These are phyloP conservation scores for Amphilophus citrinellus DNA, from an alignment of 2,113 vertebrate species.

Conservation along the genomic window DNA sequence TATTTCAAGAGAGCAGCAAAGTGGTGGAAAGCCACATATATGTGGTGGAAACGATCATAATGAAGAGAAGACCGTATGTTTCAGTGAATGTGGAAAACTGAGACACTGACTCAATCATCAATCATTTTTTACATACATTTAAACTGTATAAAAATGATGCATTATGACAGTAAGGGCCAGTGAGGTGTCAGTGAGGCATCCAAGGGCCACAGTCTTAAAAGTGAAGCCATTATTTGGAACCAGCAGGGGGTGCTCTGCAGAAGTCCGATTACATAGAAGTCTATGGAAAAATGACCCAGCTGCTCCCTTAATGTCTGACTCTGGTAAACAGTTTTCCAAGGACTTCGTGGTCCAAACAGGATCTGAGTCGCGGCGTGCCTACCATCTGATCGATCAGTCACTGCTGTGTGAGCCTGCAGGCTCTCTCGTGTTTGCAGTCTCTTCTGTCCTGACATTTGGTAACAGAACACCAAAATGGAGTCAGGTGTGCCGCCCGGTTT, in stretches of 20 bases:
- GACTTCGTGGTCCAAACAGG: background rate
- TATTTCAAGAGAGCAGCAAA: slow-evolving; percentile 8
- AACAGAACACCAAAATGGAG: background rate
- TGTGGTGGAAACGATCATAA: slow-evolving; percentile 7
- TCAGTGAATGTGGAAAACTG: background rate
- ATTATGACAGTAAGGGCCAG: background rate
- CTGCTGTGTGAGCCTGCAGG: rapidly evolving
- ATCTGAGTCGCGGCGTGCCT: background rate
- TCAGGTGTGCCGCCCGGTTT: background rate
- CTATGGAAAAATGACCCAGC: background rate
- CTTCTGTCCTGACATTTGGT: background rate
- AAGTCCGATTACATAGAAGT: background rate
- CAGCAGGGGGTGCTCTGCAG: rapidly evolving
- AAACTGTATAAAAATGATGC: background rate
- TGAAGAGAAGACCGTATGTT: background rate
- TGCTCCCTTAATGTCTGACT: background rate
- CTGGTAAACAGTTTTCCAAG: too few species aligned
- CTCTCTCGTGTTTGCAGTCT: background rate
- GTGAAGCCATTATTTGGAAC: too few species aligned
- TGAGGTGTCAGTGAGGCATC: too few species aligned
- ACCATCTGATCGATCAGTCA: too few species aligned
- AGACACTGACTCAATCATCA: too few species aligned
- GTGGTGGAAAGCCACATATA: background rate
- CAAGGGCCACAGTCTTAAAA: too few species aligned
- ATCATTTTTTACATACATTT: background rate